A percentile compares a stretch with the other conserved stretches of the same genome.
Evolutionary conservation across 1,140 invertebrate genomes (phyloP).

Genomic region (Platyscapa corneri): DNA sequence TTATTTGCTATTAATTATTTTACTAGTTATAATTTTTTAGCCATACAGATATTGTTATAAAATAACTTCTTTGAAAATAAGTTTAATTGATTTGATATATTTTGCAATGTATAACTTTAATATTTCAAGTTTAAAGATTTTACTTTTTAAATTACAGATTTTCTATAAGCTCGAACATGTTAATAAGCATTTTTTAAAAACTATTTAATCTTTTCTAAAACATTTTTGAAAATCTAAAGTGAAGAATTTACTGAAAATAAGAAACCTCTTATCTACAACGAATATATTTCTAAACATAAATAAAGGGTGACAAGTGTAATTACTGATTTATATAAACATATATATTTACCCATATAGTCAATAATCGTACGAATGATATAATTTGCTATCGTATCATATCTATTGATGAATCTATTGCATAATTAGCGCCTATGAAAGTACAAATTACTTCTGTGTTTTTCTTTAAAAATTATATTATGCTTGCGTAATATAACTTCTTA

Average conservation of each 20-base stretch:
- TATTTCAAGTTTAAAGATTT: no score
- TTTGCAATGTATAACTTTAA: no score
- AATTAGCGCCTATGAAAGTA: conserved; percentile 15
- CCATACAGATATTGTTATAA: no score
- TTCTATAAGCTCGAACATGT: no score
- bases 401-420: conserved; percentile 23
- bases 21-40: no score
- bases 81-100: no score
- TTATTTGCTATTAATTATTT: no score
- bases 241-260: no score
- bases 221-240: neutral
- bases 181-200: no score
- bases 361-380: conserved; percentile 30
- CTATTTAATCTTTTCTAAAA: no score
- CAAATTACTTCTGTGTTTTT: conserved; percentile 25
- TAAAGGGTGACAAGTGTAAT: conserved; percentile 7
- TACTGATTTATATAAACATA: conserved; percentile 6
- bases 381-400: conserved; percentile 23
- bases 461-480: conserved; percentile 28
- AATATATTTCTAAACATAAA: neutral
- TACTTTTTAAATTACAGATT: no score
- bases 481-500: neutral
- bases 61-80: no score
- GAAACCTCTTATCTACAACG: neutral
- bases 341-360: neutral